A percentile compares a stretch with the other conserved stretches of the same genome.
Conservation (phyloP, 2,888 invertebrate genomes). For the Spatulosminthurus flaviceps region DNA sequence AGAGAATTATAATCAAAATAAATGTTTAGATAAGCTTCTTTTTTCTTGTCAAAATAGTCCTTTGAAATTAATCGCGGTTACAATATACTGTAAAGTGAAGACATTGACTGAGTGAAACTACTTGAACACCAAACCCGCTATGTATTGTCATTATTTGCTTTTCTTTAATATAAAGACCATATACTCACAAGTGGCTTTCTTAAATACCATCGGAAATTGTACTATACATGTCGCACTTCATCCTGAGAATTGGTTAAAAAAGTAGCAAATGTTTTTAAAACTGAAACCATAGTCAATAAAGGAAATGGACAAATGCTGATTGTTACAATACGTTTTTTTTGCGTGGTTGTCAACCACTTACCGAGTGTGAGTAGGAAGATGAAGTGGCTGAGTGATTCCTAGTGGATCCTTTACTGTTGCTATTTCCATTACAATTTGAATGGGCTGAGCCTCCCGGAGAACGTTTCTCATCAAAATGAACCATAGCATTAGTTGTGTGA, state of each 20-base stretch:
- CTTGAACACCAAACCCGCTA: background rate
- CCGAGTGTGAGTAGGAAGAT: slow-evolving; percentile 43
- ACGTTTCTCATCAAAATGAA: slow-evolving; percentile 52
- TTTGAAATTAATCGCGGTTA: slow-evolving; percentile 22
- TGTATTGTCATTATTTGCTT: background rate
- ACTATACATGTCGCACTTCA: too few relatives aligned
- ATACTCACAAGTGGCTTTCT: background rate
- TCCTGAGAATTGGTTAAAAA: background rate
- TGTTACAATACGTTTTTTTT: background rate
- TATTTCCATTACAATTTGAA: slow-evolving; percentile 12
- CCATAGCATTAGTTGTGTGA: slow-evolving; percentile 52
- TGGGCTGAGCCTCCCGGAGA: background rate
- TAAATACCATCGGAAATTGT: background rate
- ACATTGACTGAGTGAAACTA: slow-evolving; percentile 19
- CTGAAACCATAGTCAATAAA: too few relatives aligned
- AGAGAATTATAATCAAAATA: background rate
- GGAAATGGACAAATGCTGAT: background rate
- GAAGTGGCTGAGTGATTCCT: slow-evolving; percentile 34
- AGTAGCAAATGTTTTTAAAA: too few relatives aligned
- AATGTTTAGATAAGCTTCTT: background rate
- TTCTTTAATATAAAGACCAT: too few relatives aligned
- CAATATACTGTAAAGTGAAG: background rate
- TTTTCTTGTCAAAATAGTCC: background rate
- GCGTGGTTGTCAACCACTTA: slow-evolving; percentile 13
- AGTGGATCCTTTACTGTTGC: background rate